These are phyloP conservation scores for Diarsia mendica DNA, from an alignment of 2,888 invertebrate species.

Conservation along the genomic window DNA sequence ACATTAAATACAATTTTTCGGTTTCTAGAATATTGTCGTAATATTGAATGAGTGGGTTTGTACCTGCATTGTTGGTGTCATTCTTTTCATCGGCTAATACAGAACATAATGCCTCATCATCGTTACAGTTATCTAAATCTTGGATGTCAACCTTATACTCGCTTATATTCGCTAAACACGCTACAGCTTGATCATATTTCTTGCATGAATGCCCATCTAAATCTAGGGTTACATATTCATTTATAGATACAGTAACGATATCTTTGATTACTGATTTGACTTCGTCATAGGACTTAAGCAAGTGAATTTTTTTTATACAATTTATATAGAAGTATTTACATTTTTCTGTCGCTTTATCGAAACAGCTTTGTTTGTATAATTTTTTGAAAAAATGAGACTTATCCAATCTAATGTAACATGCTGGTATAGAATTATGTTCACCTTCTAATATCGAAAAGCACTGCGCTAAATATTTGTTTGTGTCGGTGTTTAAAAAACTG, in stretches of 20 bases:
- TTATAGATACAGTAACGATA: constrained; percentile 43
- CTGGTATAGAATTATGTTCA: constrained; percentile 20
- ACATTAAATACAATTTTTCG: constrained; percentile 40
- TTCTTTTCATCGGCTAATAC: constrained; percentile 35
- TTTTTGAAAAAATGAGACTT: constrained; percentile 51
- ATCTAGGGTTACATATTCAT: constrained; percentile 34
- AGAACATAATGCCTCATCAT: constrained; percentile 29
- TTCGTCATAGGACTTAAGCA: constrained; percentile 38
- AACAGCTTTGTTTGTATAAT: constrained; percentile 44
- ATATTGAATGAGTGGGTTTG: constrained; percentile 34
- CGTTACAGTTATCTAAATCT: constrained; percentile 30
- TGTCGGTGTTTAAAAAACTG: constrained; percentile 39
- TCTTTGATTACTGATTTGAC: constrained; percentile 43
- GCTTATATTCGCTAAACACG: constrained; percentile 27
- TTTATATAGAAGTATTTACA: constrained; percentile 48
- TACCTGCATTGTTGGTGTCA: constrained; percentile 39
- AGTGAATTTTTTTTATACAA: constrained; percentile 38
- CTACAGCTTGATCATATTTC: constrained; percentile 27
- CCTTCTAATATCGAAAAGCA: constrained; percentile 40
- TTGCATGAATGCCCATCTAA: constrained; percentile 24
- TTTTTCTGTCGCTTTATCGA: constrained; percentile 39
- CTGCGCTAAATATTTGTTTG: constrained; percentile 40
- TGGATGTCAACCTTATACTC: constrained; percentile 29
- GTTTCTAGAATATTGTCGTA: constrained; percentile 39
- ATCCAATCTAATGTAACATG: constrained; percentile 45